Conservation (phyloP, 2,797 vertebrate genomes). For the Malurus splendens region DNA sequence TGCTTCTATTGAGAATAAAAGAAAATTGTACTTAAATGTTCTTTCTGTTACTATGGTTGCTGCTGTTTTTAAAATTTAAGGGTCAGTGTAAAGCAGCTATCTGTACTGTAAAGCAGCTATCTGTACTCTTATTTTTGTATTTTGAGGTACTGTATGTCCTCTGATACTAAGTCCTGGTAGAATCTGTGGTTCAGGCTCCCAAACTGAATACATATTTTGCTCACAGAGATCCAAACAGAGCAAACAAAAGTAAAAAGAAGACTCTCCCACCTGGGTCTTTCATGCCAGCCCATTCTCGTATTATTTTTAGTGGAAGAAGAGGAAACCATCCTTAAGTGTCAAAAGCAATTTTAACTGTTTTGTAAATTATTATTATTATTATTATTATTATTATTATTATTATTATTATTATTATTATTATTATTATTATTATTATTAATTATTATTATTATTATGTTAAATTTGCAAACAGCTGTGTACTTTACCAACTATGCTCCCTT, state of each 20-base stretch:
- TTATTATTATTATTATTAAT: not conserved
- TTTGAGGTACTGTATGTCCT: not conserved
- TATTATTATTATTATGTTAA: too few relatives aligned
- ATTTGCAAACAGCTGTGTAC: not conserved
- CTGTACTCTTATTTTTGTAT: not conserved
- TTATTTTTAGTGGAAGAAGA: not conserved
- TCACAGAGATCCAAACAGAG: not conserved
- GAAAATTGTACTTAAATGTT: not conserved
- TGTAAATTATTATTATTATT: not conserved
- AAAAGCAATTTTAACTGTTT: not conserved
- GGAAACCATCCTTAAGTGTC: not conserved
- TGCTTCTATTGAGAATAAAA: not conserved
- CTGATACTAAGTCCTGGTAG: not conserved
- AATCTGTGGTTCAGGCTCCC: not conserved
- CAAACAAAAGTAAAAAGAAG: not conserved
- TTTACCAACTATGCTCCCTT: constrained; percentile 84
- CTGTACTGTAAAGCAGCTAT: not conserved
- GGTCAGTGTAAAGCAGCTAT: not conserved
- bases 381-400: too few relatives aligned
- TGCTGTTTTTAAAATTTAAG: not conserved
- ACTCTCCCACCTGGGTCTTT: not conserved
- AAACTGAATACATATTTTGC: not conserved
- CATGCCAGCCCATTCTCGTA: not conserved
- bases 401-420: too few relatives aligned
- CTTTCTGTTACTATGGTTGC: not conserved